phyloP scores from a whole-genome alignment of 2,113 vertebrate species.

The Oenanthe melanoleuca region DNA sequence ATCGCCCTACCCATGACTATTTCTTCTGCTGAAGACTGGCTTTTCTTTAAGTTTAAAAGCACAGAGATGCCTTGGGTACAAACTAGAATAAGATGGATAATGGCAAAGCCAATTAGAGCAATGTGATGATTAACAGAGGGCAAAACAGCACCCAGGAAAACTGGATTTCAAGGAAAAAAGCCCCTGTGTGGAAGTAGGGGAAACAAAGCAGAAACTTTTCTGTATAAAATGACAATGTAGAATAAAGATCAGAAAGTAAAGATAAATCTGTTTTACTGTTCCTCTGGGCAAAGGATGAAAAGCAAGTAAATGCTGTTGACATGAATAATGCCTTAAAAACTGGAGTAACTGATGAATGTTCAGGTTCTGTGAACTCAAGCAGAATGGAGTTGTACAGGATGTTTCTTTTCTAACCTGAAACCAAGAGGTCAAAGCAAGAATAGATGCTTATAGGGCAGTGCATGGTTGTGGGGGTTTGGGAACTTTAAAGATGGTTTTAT shows the following conservation, averaged over 20 bases:
- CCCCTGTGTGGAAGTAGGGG: background rate
- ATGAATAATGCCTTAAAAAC: constrained; percentile 11
- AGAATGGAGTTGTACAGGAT: background rate
- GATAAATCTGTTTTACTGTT: constrained; percentile 37
- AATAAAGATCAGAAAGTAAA: constrained; percentile 47
- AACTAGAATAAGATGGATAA: background rate
- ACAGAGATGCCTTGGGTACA: background rate
- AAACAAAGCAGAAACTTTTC: background rate
- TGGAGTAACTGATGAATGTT: background rate
- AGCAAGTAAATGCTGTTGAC: constrained; percentile 25
- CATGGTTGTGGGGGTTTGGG: background rate
- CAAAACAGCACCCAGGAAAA: background rate
- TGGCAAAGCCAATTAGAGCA: background rate
- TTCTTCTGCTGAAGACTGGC: background rate
- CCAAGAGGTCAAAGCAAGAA: background rate
- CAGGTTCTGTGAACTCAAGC: background rate
- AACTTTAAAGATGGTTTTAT: background rate
- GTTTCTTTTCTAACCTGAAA: background rate
- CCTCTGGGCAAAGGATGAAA: constrained; percentile 24
- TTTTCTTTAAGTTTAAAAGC: background rate
- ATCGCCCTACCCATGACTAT: background rate
- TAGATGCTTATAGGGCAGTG: background rate
- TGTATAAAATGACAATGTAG: background rate
- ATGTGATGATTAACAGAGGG: background rate
- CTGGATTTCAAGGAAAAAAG: background rate